phyloP scores from a whole-genome alignment of 2,113 vertebrate species.

The Melanostigma gelatinosum region DNA sequence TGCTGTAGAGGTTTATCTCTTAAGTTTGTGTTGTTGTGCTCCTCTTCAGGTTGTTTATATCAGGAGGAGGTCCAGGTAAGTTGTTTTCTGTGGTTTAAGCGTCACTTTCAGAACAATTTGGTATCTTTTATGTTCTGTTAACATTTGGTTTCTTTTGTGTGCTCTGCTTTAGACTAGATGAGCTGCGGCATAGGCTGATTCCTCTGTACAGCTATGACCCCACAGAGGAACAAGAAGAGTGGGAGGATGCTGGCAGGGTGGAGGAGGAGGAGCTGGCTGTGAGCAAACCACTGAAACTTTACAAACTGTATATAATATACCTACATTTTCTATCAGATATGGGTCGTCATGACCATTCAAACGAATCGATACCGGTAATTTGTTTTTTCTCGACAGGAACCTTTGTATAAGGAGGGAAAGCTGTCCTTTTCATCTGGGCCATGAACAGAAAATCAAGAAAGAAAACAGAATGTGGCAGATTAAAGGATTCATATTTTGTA shows the following conservation, averaged over 20 bases:
- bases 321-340: background rate
- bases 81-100: background rate
- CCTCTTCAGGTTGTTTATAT: slow-evolving; percentile 59
- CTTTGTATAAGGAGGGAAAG: slow-evolving; percentile 51
- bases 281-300: slow-evolving; percentile 4
- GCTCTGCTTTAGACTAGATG: slow-evolving; percentile 49
- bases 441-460: slow-evolving; percentile 3
- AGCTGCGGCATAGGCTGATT: slow-evolving; percentile 69
- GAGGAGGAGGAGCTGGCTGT: slow-evolving; percentile 44
- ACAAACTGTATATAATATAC: background rate
- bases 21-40: background rate
- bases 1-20: background rate
- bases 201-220: slow-evolving; percentile 73
- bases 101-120: background rate
- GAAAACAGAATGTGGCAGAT: background rate
- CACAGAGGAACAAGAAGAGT: slow-evolving; percentile 45
- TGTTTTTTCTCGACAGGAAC: slow-evolving; percentile 55
- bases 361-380: background rate
- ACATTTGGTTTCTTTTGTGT: background rate
- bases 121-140: background rate
- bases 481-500: background rate
- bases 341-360: background rate
- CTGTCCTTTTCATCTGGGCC: slow-evolving; percentile 33
- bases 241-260: background rate
- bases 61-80: slow-evolving; percentile 57